Base-by-base conservation (phyloP, 2,797 vertebrate species). In the Lagorchestes hirsutus region DNA sequence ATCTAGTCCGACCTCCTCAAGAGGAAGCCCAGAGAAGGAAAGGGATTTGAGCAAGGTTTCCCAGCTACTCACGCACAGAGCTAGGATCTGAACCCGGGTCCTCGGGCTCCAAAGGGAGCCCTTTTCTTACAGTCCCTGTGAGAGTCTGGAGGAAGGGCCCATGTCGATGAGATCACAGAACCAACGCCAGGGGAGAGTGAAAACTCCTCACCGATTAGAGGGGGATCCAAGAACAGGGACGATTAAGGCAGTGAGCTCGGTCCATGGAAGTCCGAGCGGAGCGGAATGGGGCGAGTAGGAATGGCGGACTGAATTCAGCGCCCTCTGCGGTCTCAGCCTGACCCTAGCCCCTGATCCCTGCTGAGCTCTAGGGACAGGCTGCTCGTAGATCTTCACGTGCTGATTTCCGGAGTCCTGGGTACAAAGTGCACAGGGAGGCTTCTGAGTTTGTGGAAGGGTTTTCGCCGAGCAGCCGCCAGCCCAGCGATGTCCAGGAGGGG, bases 401-500 rank as follows among this genome's bases (percentile, higher is more conserved):
- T 27, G 27, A 46, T 10, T 87, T 87, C 74, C 74, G 74, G 40
- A 24, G 0, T 87, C 74, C 40, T 1, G 74, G 40, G 40, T 27
- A 10, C 74, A 46, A 87, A 87, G 74, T 87, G 1, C 74, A 1
- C 1, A 46, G 74, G 74, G 8, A 46, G 22, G 74, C 40, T 46
- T 82, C 40, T 18, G 22, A 5, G 40, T 40, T 40, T 46, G 67
- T 40, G n/a, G 67, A 82, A 82, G n/a, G n/a, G n/a, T 74, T 74
- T 82, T 24, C 18, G 24, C 18, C 8, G 18, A 18, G 67, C 18
- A 82, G n/a, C 18, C 1, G 40, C 74, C 40, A 40, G 22, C 18
- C 18, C 40, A 46, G 40, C 40, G 74, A 46, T 46, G 31, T 46
- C 92, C 92, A 59, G 92, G 92, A 92, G 92, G 59, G 92, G 92